Evolutionary conservation across 2,113 vertebrate species (phyloP).

Genomic region (Cinclus cinclus): DNA sequence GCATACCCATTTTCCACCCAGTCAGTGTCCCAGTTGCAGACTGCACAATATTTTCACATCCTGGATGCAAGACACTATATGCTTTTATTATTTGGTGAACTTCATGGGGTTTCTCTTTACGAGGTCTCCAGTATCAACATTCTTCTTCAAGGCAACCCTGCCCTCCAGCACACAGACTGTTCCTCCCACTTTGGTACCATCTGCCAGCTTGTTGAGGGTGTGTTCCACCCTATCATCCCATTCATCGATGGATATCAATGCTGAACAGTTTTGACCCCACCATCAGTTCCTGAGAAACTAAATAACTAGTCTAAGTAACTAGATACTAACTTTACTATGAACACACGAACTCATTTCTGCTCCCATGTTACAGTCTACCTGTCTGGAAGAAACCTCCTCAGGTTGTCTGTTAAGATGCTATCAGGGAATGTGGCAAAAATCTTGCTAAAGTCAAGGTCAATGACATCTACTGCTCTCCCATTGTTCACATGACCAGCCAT

Average conservation of each 20-base stretch:
- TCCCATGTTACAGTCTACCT: background rate
- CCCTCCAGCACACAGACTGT: background rate
- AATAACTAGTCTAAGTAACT: background rate
- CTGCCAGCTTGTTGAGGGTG: background rate
- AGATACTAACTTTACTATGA: background rate
- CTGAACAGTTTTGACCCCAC: background rate
- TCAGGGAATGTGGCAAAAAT: background rate
- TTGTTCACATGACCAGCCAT: background rate
- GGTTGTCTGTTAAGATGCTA: background rate
- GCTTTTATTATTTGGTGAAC: background rate
- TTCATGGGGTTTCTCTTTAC: background rate
- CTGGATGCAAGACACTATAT: background rate
- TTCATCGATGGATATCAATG: rapidly evolving
- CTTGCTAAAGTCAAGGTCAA: background rate
- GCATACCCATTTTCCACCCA: background rate
- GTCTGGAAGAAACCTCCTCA: background rate
- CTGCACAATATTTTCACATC: background rate
- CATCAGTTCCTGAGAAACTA: background rate
- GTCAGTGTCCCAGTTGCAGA: background rate
- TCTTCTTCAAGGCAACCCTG: background rate
- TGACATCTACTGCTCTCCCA: background rate
- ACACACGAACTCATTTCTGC: background rate
- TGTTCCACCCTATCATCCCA: background rate
- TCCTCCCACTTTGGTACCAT: background rate
- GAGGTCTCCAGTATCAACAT: background rate